phyloP scores from a whole-genome alignment of 2,113 vertebrate genomes.

The Riparia riparia region DNA sequence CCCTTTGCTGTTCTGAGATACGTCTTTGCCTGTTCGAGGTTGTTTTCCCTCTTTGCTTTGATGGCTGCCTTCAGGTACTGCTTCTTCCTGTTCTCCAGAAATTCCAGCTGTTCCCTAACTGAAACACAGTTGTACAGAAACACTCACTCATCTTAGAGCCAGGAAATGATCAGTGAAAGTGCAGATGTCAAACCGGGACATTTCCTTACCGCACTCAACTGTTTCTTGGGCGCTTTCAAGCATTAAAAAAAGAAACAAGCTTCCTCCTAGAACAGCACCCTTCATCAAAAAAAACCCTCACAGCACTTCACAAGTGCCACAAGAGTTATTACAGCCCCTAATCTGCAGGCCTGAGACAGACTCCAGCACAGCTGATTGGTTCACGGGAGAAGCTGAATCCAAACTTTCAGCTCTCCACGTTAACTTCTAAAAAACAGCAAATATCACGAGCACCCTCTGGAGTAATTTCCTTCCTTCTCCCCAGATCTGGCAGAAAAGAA shows the following conservation, averaged over 20 bases:
- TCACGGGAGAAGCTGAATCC: background rate
- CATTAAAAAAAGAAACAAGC: background rate
- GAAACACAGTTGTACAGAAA: background rate
- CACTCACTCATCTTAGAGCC: background rate
- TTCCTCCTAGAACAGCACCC: background rate
- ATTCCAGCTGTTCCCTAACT: constrained; percentile 87
- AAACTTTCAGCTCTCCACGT: background rate
- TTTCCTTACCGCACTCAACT: background rate
- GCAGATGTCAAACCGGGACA: background rate
- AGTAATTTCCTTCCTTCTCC: background rate
- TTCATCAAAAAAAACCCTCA: background rate
- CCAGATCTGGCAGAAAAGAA: background rate
- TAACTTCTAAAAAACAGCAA: background rate
- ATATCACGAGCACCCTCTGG: background rate
- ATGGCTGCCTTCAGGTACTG: constrained; percentile 92
- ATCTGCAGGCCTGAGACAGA: background rate
- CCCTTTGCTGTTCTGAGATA: constrained; percentile 87
- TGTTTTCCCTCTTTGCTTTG: constrained; percentile 91
- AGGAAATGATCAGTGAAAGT: background rate
- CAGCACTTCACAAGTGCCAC: background rate
- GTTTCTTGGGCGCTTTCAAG: background rate
- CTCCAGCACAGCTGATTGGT: background rate
- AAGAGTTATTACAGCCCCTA: background rate
- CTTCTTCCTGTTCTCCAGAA: constrained; percentile 88
- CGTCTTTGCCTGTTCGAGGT: constrained; percentile 88